phyloP scores from a whole-genome alignment of 2,797 vertebrate species.

The Chromis chromis region DNA sequence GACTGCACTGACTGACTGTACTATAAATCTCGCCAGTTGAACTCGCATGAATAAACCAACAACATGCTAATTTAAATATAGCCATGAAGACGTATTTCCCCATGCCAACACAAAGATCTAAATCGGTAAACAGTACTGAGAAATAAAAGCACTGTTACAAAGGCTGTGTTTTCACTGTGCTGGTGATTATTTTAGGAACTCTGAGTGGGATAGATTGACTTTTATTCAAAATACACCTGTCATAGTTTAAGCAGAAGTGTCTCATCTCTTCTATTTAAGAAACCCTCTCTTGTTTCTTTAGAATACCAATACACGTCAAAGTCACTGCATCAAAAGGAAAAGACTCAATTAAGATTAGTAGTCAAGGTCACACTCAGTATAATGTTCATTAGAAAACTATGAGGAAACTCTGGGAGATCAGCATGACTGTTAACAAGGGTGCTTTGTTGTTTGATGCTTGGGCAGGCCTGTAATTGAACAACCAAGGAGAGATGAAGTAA shows the following conservation, averaged over 20 bases:
- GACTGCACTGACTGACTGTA: slow-evolving; percentile 1
- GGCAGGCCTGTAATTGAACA: slow-evolving; percentile 6
- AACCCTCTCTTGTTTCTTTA: slow-evolving; percentile 19
- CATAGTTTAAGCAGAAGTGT: slow-evolving; percentile 1
- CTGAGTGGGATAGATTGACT: neutral
- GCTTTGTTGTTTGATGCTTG: neutral
- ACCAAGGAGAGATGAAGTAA: neutral
- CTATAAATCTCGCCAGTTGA: slow-evolving; percentile 8
- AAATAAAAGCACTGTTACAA: neutral
- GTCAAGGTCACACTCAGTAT: neutral
- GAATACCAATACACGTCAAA: slow-evolving; percentile 5
- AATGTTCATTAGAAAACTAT: slow-evolving; percentile 14
- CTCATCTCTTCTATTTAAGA: neutral
- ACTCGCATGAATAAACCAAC: slow-evolving; percentile 17
- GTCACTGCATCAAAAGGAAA: slow-evolving; percentile 19
- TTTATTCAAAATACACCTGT: neutral
- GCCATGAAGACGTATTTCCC: neutral
- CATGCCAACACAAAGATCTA: slow-evolving; percentile 1
- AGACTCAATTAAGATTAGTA: neutral
- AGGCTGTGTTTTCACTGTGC: neutral
- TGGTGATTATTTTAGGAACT: slow-evolving; percentile 5
- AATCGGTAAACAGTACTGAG: neutral
- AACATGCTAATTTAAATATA: slow-evolving; percentile 16
- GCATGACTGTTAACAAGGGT: neutral
- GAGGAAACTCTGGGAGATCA: slow-evolving; percentile 15